phyloP scores from a whole-genome alignment of 1,140 invertebrate species.

The Parapsyche elsis region DNA sequence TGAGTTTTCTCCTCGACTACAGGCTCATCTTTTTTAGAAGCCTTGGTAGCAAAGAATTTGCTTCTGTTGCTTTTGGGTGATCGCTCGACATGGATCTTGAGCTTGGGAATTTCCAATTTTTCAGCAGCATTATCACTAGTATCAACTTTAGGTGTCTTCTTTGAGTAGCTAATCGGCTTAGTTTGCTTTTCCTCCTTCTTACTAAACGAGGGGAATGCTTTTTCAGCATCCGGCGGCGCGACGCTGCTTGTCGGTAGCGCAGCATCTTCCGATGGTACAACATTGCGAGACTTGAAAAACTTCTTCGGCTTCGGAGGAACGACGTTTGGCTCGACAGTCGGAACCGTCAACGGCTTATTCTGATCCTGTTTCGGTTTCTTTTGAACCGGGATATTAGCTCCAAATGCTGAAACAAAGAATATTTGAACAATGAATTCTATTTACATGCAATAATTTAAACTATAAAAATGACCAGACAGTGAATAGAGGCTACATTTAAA shows the following conservation, averaged over 20 bases:
- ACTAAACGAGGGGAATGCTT: constrained; percentile 70
- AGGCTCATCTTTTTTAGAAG: constrained; percentile 63
- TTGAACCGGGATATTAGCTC: constrained; percentile 58
- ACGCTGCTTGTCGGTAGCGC: constrained; percentile 68
- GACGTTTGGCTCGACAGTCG: constrained; percentile 68
- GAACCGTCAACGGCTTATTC: constrained; percentile 68
- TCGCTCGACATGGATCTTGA: constrained; percentile 63
- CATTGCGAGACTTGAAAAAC: constrained; percentile 89
- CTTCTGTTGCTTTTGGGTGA: constrained; percentile 61
- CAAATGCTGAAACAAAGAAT: constrained; percentile 61
- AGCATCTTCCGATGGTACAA: constrained; percentile 69
- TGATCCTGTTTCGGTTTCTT: constrained; percentile 71
- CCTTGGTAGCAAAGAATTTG: constrained; percentile 63
- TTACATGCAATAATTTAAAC: too few species aligned
- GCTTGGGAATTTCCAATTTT: constrained; percentile 51
- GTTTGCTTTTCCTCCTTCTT: constrained; percentile 62
- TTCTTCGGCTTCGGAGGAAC: constrained; percentile 81
- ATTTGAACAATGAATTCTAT: too few species aligned
- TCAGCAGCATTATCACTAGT: constrained; percentile 35
- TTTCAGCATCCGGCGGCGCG: constrained; percentile 66
- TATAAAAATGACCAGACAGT: too few species aligned
- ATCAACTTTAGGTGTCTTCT: constrained; percentile 49
- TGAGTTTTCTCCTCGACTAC: constrained; percentile 60
- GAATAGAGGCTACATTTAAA: too few species aligned
- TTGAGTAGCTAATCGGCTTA: constrained; percentile 57